Base-by-base conservation (phyloP, 2,888 invertebrate species). In the Hemicrepidius hirtus region DNA sequence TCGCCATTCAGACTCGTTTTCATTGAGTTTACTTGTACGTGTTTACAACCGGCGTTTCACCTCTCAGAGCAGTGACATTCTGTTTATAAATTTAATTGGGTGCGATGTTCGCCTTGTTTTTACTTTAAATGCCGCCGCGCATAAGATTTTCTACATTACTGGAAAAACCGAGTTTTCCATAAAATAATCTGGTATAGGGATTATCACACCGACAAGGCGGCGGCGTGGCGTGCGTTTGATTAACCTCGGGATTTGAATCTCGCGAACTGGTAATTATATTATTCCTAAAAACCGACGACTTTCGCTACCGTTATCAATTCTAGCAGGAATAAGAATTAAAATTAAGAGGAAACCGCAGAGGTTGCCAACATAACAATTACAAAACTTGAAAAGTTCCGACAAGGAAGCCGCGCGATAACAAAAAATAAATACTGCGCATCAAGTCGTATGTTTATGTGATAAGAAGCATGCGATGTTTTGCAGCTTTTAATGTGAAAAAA, bases 21-120 rank as follows among this genome's bases (percentile, higher is more conserved):
- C 73, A 73, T 73, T 73, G 73, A 73, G 73, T 68, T 68, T 59
- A 60, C 73, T 69, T 71, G 71, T 68, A 62, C 75, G 71, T 71
- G 70, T 72, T 73, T 76, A 74, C 74, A 70, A 71, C 69, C 65
- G 64, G 68, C 67, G 71, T 69, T 74, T 76, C 73, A 57, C 65
- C 50, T 64, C 65, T 69, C 71, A 69, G 77, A 76, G 76, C 77
- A 75, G 75, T 77, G 79, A 80, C 78, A 79, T 80, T 79, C 77
- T 77, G 79, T 79, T 80, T 79, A 79, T 80, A 79, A 77, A 79
- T 79, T 80, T 80, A 80, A 80, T 80, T 80, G 79, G 79, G 77
- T 79, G 80, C 74, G 76, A 79, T 78, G 79, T 77, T 77, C 69
- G 67, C 62, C n/a, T 20, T 44, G 35, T 40, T 44, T 68, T 70